A percentile compares a stretch with the other conserved stretches of the same genome.
phyloP scores from a whole-genome alignment of 1,140 invertebrate genomes.

The Euura lappo region DNA sequence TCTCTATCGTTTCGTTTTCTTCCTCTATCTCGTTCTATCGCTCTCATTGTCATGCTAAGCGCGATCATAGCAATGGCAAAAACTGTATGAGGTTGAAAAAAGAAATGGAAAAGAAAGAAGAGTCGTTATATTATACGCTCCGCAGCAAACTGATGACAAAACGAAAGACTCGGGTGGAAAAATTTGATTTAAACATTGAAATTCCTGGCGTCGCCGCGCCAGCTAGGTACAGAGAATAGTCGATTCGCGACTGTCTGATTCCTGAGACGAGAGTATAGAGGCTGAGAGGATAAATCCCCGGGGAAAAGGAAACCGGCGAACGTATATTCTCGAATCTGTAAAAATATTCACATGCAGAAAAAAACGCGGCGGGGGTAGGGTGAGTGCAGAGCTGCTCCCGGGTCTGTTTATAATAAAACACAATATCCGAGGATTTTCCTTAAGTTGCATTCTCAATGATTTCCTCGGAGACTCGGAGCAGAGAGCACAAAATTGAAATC shows the following conservation, averaged over 20 bases:
- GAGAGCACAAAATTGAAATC: constrained; percentile 46
- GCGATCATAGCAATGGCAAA: constrained; percentile 29
- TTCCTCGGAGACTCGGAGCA: constrained; percentile 45
- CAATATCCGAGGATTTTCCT: constrained; percentile 34
- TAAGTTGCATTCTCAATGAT: constrained; percentile 45
- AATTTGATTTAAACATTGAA: too few relatives aligned
- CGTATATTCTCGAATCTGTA: constrained; percentile 62
- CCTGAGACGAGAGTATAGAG: neutral
- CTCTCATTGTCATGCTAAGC: constrained; percentile 51
- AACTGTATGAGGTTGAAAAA: neutral
- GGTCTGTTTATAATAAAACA: constrained; percentile 42
- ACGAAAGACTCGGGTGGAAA: too few relatives aligned
- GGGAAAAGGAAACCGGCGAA: constrained; percentile 67
- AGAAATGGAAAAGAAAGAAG: neutral
- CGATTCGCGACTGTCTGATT: neutral
- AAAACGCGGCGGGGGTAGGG: constrained; percentile 28
- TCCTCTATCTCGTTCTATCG: constrained; percentile 23
- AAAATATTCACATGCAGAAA: constrained; percentile 50
- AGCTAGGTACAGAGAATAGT: too few relatives aligned
- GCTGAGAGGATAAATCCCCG: constrained; percentile 58
- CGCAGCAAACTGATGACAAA: too few relatives aligned
- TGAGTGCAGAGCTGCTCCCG: constrained; percentile 15
- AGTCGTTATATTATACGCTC: neutral
- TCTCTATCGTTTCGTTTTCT: constrained; percentile 11
- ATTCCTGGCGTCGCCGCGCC: too few relatives aligned